phyloP scores from a whole-genome alignment of 2,888 invertebrate species.

The Lasioglossum morio region DNA sequence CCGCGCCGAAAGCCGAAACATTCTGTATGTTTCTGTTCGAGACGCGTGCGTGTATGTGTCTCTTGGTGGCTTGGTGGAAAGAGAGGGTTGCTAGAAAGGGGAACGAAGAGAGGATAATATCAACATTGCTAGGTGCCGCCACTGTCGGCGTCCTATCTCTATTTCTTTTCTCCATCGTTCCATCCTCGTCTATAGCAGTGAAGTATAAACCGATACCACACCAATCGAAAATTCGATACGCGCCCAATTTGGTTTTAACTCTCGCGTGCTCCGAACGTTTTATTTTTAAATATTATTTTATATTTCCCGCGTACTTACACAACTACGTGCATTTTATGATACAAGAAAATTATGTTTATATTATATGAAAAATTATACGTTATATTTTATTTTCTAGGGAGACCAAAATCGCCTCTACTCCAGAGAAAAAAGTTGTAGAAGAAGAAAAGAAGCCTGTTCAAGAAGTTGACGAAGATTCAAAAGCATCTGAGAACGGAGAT shows the following conservation, averaged over 20 bases:
- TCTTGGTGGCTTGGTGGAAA: constrained; percentile 1
- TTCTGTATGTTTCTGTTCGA: constrained; percentile 29
- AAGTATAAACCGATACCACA: constrained; percentile 47
- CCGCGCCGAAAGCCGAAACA: constrained; percentile 71
- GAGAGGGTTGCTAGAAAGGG: constrained; percentile 37
- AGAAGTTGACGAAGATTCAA: constrained; percentile 84
- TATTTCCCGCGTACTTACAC: not conserved
- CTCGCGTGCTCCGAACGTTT: not conserved
- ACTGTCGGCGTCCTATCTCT: constrained; percentile 73
- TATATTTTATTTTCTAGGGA: constrained; percentile 74
- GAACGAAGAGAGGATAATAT: constrained; percentile 57
- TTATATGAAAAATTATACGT: not conserved
- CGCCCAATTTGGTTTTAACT: constrained; percentile 24
- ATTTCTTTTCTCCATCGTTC: constrained; percentile 60
- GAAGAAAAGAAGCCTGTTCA: constrained; percentile 82
- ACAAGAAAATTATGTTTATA: not conserved
- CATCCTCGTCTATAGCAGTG: constrained; percentile 47
- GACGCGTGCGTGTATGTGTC: constrained; percentile 24
- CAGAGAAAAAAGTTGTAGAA: constrained; percentile 85
- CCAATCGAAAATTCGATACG: constrained; percentile 34
- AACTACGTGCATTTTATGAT: not conserved
- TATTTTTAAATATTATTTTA: not conserved
- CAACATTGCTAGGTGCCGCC: constrained; percentile 70
- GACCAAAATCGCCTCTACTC: constrained; percentile 82
- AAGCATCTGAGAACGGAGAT: constrained; percentile 84